Percentiles rank a stretch among this genome's conserved stretches.
phyloP scores from a whole-genome alignment of 2,113 vertebrate genomes.

The Hydrochoerus hydrochaeris region DNA sequence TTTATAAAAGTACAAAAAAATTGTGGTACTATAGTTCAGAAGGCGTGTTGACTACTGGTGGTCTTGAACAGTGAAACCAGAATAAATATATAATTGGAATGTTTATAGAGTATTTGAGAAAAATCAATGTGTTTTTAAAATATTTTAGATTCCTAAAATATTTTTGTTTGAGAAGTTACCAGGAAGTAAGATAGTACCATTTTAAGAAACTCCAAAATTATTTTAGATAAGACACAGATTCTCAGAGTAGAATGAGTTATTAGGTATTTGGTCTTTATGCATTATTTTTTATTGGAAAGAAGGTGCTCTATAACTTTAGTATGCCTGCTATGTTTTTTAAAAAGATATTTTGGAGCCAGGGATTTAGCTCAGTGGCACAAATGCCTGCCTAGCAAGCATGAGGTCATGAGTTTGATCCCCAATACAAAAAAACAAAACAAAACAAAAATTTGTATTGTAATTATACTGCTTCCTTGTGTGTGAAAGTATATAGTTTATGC shows the following conservation, averaged over 20 bases:
- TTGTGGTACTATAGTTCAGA: not conserved
- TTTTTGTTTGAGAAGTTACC: not conserved
- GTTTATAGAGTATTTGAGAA: not conserved
- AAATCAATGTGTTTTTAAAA: not conserved
- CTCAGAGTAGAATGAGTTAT: not conserved
- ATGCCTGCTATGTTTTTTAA: constrained; percentile 13
- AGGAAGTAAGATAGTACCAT: constrained; percentile 12
- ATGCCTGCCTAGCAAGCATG: too few relatives aligned
- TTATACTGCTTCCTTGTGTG: not conserved
- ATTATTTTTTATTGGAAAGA: constrained; percentile 41
- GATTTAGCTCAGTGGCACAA: too few relatives aligned
- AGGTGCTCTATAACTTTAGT: not conserved
- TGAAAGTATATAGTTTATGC: constrained; percentile 17
- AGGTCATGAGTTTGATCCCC: too few relatives aligned
- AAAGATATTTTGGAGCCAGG: too few relatives aligned
- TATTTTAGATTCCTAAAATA: not conserved
- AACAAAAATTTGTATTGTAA: not conserved
- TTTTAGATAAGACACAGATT: not conserved
- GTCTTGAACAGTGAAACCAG: not conserved
- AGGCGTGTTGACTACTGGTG: not conserved
- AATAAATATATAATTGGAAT: not conserved
- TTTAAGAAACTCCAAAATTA: constrained; percentile 46
- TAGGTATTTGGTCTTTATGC: not conserved
- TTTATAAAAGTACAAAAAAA: constrained; percentile 8
- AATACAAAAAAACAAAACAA: not conserved